Conservation (phyloP, 2,888 invertebrate genomes). For the Operophtera brumata region DNA sequence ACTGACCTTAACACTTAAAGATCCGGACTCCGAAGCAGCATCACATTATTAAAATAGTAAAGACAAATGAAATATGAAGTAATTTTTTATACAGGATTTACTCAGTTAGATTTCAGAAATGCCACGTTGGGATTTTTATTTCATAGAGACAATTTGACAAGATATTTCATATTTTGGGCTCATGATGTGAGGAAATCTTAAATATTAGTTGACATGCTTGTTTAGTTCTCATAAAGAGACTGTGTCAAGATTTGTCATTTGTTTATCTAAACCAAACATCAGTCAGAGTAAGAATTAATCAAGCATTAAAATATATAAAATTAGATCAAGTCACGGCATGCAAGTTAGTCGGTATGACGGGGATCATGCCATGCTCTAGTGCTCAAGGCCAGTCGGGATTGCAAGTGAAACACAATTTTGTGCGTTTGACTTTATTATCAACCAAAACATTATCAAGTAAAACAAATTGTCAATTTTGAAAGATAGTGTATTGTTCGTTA, state of each 20-base stretch:
- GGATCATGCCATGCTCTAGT: slow-evolving; percentile 74
- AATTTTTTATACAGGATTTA: slow-evolving; percentile 29
- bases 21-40: slow-evolving; percentile 79
- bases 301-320: slow-evolving; percentile 44
- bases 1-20: slow-evolving; percentile 77
- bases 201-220: slow-evolving; percentile 44
- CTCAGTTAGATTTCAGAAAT: slow-evolving; percentile 16
- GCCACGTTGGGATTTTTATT: slow-evolving; percentile 21
- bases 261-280: slow-evolving; percentile 1
- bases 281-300: slow-evolving; percentile 42
- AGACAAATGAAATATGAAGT: slow-evolving; percentile 52
- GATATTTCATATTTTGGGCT: slow-evolving; percentile 11
- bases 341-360: slow-evolving; percentile 59
- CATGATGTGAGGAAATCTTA: slow-evolving; percentile 33
- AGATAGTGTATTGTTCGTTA: slow-evolving; percentile 53
- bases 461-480: slow-evolving; percentile 60
- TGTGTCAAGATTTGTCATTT: not conserved
- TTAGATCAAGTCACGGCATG: slow-evolving; percentile 54
- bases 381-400: slow-evolving; percentile 64
- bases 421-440: slow-evolving; percentile 76
- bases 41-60: slow-evolving; percentile 73
- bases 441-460: slow-evolving; percentile 60
- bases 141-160: slow-evolving; percentile 12
- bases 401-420: slow-evolving; percentile 80
- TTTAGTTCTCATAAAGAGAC: slow-evolving; percentile 41